Conservation (phyloP, 1,140 invertebrate genomes). For the Homarus americanus region DNA sequence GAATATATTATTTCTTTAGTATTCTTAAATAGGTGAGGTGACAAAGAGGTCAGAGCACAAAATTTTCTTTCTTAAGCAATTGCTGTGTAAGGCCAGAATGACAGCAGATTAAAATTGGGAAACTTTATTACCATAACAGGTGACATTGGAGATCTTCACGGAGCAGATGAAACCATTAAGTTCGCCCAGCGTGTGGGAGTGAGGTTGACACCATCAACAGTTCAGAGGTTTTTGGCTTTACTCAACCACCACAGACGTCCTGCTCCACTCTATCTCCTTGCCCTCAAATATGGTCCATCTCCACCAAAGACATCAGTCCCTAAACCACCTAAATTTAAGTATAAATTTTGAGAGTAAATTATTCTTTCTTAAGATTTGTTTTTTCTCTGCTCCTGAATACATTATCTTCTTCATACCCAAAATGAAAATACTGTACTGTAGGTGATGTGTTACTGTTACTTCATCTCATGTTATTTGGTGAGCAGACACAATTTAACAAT, state of each 20-base stretch:
- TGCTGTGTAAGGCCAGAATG: background rate
- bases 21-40: background rate
- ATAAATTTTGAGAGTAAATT: constrained; percentile 21
- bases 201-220: background rate
- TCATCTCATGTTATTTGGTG: no score
- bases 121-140: background rate
- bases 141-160: constrained; percentile 25
- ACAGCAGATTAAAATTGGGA: background rate
- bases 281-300: constrained; percentile 20
- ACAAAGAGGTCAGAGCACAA: background rate
- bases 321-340: constrained; percentile 8
- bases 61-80: background rate
- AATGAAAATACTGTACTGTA: no score
- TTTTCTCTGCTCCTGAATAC: no score
- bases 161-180: constrained; percentile 39
- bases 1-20: no score
- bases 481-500: no score
- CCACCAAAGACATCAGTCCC: background rate
- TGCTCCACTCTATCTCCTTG: constrained; percentile 7
- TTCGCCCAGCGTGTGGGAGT: constrained; percentile 28
- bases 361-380: no score
- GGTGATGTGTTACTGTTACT: no score
- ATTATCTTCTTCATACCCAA: no score
- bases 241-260: constrained; percentile 40
- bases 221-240: constrained; percentile 33